phyloP scores from a whole-genome alignment of 2,113 vertebrate species.

The Bubalus kerabau region DNA sequence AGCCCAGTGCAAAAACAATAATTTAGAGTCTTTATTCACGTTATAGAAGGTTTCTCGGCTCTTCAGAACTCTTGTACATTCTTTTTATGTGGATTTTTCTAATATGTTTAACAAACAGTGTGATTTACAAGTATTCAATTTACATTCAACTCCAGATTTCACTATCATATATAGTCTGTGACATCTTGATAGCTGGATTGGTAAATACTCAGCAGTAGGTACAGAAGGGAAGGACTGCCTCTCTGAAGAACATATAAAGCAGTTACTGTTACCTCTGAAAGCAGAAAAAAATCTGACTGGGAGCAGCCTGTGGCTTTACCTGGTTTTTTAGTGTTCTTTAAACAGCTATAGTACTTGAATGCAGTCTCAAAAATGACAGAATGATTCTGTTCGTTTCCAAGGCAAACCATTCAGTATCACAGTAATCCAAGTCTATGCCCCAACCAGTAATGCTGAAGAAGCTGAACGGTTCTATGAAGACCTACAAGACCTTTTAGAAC shows the following conservation, averaged over 20 bases:
- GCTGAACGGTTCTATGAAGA: too few relatives aligned
- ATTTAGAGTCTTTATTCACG: not conserved
- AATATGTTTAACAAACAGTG: not conserved
- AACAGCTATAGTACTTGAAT: not conserved
- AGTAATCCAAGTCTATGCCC: too few relatives aligned
- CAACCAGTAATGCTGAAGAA: too few relatives aligned
- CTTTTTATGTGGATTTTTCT: constrained; percentile 8
- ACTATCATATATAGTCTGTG: not conserved
- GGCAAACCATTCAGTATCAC: too few relatives aligned
- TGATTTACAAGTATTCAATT: constrained; percentile 3
- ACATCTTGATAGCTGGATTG: not conserved
- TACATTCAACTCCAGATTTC: not conserved
- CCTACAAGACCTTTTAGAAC: too few relatives aligned
- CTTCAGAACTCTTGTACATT: not conserved
- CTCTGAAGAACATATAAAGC: not conserved
- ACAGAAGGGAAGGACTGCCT: not conserved
- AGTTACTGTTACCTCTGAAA: not conserved
- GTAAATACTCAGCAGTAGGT: not conserved
- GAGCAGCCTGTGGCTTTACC: not conserved
- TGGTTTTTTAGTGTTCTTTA: not conserved
- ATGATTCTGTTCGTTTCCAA: too few relatives aligned
- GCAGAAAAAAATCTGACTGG: not conserved
- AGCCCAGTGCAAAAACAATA: not conserved
- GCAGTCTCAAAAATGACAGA: too few relatives aligned
- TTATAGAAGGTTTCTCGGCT: not conserved